These are phyloP conservation scores for Trichonephila clavata DNA, from an alignment of 1,140 invertebrate species.

Conservation along the genomic window DNA sequence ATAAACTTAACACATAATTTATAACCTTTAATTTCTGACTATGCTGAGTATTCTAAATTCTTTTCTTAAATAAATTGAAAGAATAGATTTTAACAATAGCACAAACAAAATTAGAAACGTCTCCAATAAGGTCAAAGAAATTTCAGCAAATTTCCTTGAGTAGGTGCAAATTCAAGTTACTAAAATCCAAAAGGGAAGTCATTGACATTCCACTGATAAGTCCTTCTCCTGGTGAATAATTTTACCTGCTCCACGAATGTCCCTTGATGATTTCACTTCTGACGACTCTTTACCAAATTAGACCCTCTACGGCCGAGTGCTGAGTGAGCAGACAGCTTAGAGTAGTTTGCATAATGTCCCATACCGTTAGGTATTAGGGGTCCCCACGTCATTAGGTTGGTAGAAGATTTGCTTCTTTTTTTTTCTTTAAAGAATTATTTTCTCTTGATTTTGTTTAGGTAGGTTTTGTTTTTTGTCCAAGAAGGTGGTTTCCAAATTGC, in stretches of 20 bases:
- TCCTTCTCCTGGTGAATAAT: background rate
- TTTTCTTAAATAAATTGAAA: too few relatives aligned
- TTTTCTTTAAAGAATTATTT: background rate
- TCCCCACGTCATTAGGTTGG: conserved; percentile 17
- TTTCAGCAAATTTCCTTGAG: too few relatives aligned
- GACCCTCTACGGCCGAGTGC: background rate
- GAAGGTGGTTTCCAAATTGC: background rate
- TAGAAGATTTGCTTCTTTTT: background rate
- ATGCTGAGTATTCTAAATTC: too few relatives aligned
- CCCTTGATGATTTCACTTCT: conserved; percentile 23
- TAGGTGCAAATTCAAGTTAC: too few relatives aligned
- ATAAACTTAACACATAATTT: too few relatives aligned
- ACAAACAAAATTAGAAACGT: too few relatives aligned
- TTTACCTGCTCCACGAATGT: background rate
- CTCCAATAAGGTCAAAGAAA: too few relatives aligned
- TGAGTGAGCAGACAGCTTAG: background rate
- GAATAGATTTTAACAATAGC: too few relatives aligned
- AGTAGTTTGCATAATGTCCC: conserved; percentile 48
- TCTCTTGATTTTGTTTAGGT: background rate
- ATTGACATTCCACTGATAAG: conserved; percentile 20
- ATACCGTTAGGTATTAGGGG: conserved; percentile 21
- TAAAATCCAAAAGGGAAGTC: background rate
- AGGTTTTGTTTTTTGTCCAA: background rate
- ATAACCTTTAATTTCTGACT: too few relatives aligned
- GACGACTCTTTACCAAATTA: background rate